Conservation (phyloP, 1,140 invertebrate genomes). For the Brachionus rotundiformis region DNA sequence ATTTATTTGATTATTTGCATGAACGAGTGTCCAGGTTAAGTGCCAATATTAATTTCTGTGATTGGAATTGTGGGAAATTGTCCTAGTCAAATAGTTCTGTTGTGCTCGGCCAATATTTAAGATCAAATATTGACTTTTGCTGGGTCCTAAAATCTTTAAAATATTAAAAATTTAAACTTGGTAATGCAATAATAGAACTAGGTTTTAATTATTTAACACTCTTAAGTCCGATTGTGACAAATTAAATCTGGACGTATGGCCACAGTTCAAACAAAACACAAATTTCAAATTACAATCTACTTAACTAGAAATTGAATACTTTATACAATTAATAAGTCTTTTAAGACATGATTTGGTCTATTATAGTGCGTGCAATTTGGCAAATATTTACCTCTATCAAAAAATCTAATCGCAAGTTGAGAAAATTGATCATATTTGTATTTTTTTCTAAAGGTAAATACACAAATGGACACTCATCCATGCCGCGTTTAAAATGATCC, state of each 20-base stretch:
- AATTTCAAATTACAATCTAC: slow-evolving; percentile 20
- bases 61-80: not conserved
- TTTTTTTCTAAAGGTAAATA: slow-evolving; percentile 16
- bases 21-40: not conserved
- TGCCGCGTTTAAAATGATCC: not conserved
- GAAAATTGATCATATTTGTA: slow-evolving; percentile 35
- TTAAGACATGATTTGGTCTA: not conserved
- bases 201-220: not conserved
- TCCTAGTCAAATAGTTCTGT: not conserved
- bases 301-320: not conserved
- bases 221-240: not conserved
- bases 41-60: not conserved
- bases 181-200: too few relatives aligned
- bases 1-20: not conserved
- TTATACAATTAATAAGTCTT: slow-evolving; percentile 4
- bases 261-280: not conserved
- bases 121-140: not conserved
- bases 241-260: not conserved
- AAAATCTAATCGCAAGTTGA: slow-evolving; percentile 39
- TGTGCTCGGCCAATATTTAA: not conserved
- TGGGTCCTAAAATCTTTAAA: not conserved
- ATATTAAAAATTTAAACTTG: not conserved
- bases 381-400: slow-evolving; percentile 30
- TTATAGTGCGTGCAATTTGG: not conserved
- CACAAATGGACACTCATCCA: slow-evolving; percentile 7